Base-by-base conservation (phyloP, 2,113 vertebrate genomes). In the Pangasianodon hypophthalmus region DNA sequence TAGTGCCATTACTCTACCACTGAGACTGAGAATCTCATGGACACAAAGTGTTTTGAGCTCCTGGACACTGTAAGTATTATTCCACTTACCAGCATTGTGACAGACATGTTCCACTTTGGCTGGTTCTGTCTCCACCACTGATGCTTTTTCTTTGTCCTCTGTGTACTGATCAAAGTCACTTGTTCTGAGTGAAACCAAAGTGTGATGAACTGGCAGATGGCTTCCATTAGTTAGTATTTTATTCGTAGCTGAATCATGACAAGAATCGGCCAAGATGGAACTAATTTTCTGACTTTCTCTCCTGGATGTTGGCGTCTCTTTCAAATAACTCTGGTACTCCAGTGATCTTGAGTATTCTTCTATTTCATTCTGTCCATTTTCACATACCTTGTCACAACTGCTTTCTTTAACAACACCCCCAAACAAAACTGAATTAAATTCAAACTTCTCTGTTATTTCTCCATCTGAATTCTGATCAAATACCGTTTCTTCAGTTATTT, bases 81-180 rank as follows among this genome's bases (percentile, higher is more conserved):
- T 58, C 21, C 4, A 82, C 91, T 89, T 92, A 92, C 91, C 50
- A 86, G 13, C 62, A 79, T 46, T 56, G 0, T 64, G 29, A 64
- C 37, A 4, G 26, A 54, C 26, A 46, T 58, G 37, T 50, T 54
- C 60, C n/a, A 14, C 54, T 84, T 52, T 89, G 60, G 16, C 81
- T 87, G 64, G 83, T 82, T 67, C 75, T 50, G 9, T 79, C 88
- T 77, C 75, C 29, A 50, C 84, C 56, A 29, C 84, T 48, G 29
- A 75, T 77, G 58, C 67, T 18, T 46, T 69, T 26, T 11, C n/a
- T 52, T 26, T 79, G 48, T 71, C 44, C 37, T 67, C 18, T 52
- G n/a, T 80, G 29, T 69, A 6, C 19, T 84, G 87, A 46, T 50
- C 29, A 84, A 18, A 48, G 50, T 87, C 56, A 50, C 50, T 73